A percentile compares a stretch with the other conserved stretches of the same genome.
Conservation (phyloP, 2,113 vertebrate genomes). For the Thryonomys swinderianus region DNA sequence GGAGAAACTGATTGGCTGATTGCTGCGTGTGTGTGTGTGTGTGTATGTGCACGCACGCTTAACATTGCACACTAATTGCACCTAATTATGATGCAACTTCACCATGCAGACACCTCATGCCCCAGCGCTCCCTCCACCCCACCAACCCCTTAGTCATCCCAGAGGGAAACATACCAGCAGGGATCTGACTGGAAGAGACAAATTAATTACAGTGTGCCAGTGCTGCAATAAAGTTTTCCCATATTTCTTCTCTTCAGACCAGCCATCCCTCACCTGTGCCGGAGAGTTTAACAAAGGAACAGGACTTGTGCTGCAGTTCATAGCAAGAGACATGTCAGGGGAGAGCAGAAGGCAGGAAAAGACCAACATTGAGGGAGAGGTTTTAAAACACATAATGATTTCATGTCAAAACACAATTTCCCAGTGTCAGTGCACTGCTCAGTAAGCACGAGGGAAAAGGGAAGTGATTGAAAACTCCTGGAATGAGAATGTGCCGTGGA, state of each 20-base stretch:
- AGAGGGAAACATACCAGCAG: neutral
- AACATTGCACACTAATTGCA: neutral
- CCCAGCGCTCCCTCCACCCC: neutral
- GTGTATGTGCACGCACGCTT: neutral
- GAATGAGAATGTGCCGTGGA: constrained; percentile 75
- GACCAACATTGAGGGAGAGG: constrained; percentile 82
- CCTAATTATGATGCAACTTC: neutral
- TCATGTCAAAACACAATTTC: constrained; percentile 88
- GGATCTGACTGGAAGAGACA: constrained; percentile 49
- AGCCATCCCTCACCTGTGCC: neutral
- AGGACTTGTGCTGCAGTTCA: neutral
- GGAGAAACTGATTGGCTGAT: neutral
- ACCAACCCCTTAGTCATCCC: neutral
- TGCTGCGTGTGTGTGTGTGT: neutral
- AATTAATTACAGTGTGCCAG: neutral
- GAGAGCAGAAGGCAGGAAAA: constrained; percentile 69
- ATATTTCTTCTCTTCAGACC: neutral
- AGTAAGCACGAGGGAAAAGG: constrained; percentile 74
- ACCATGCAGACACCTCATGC: neutral
- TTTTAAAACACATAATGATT: constrained; percentile 89
- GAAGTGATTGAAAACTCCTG: constrained; percentile 86
- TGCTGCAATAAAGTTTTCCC: neutral
- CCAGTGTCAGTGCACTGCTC: constrained; percentile 83
- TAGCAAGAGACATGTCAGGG: constrained; percentile 51
- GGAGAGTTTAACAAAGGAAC: constrained; percentile 32